Evolutionary conservation across 2,888 invertebrate genomes (phyloP).

Genomic region (Platerodrilus igneus): DNA sequence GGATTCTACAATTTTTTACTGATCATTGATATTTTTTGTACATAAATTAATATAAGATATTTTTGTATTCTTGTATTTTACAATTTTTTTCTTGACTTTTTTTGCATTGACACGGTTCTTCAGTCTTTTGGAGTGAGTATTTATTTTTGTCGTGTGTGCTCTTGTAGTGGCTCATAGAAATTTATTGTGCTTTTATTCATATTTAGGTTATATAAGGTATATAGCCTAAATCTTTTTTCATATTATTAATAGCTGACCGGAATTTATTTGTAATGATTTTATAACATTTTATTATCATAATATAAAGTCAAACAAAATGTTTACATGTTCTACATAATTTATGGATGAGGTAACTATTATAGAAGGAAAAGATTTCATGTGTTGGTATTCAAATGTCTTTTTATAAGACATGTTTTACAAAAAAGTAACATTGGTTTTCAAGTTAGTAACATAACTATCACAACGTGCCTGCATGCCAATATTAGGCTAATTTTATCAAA

Average conservation of each 20-base stretch:
- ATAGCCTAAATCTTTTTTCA: too few relatives aligned
- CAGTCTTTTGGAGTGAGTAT: slow-evolving; percentile 69
- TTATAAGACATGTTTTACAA: slow-evolving; percentile 29
- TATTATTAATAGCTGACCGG: slow-evolving; percentile 28
- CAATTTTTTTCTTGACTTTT: slow-evolving; percentile 59
- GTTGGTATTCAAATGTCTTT: slow-evolving; percentile 68
- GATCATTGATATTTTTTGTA: slow-evolving; percentile 34
- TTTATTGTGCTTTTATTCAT: slow-evolving; percentile 31
- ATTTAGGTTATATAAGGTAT: slow-evolving; percentile 9
- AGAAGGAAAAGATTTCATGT: slow-evolving; percentile 49
- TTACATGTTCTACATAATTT: slow-evolving; percentile 31
- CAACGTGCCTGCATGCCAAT: slow-evolving; percentile 47
- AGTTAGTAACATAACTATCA: slow-evolving; percentile 39
- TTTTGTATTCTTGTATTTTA: slow-evolving; percentile 46
- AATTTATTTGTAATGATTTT: slow-evolving; percentile 18
- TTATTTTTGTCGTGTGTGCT: slow-evolving; percentile 57
- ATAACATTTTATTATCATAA: slow-evolving; percentile 16
- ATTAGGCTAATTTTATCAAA: slow-evolving; percentile 25
- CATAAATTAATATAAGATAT: slow-evolving; percentile 30
- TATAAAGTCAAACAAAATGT: slow-evolving; percentile 21
- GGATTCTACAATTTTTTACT: slow-evolving; percentile 38
- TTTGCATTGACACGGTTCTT: slow-evolving; percentile 66
- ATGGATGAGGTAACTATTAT: slow-evolving; percentile 48
- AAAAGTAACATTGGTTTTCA: slow-evolving; percentile 34
- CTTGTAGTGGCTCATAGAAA: slow-evolving; percentile 35